phyloP scores from a whole-genome alignment of 2,113 vertebrate species.

The Scortum barcoo region DNA sequence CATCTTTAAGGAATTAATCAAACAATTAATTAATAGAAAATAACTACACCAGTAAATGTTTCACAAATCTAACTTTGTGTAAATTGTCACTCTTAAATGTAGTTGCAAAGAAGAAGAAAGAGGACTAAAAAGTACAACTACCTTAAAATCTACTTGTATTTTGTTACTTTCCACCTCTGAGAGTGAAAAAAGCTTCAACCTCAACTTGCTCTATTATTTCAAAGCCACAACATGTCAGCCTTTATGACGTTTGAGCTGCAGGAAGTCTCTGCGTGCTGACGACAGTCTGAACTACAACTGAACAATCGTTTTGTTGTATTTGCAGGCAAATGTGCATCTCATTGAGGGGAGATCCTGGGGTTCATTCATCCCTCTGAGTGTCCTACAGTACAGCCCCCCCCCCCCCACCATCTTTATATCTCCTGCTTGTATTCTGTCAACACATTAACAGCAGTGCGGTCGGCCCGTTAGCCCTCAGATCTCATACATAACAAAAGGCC shows the following conservation, averaged over 20 bases:
- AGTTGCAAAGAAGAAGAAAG: neutral
- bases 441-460: constrained; percentile 35
- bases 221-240: neutral
- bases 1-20: too few species aligned
- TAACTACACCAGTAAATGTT: neutral
- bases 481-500: constrained; percentile 64
- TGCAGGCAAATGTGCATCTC: constrained; percentile 8
- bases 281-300: neutral
- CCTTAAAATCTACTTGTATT: neutral
- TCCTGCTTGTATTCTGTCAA: constrained; percentile 21
- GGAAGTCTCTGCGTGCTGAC: neutral
- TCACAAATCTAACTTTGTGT: neutral
- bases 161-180: neutral
- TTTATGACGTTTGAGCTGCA: neutral
- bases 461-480: constrained; percentile 37
- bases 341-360: neutral
- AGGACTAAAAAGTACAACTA: neutral
- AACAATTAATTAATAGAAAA: neutral
- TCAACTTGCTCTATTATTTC: neutral
- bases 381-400: neutral
- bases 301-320: neutral
- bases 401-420: neutral
- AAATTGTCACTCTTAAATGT: neutral
- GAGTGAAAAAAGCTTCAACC: neutral
- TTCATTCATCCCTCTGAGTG: neutral